Base-by-base conservation (phyloP, 2,888 invertebrate genomes). In the Hypercompe scribonia region DNA sequence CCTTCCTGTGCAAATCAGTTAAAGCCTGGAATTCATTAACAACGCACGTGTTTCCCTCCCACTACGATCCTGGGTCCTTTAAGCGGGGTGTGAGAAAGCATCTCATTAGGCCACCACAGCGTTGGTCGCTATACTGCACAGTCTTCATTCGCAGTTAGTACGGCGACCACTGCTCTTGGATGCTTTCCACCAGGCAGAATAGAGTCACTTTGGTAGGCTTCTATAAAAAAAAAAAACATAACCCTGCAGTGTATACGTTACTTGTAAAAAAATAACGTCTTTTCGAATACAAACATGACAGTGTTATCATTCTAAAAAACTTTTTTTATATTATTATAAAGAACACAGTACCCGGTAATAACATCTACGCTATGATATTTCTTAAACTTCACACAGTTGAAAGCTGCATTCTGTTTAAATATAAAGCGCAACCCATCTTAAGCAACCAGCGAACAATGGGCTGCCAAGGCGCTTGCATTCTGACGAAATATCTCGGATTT, bases 381-480 rank as follows among this genome's bases (percentile, higher is more conserved):
- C 31, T 31, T 31, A 24, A 2, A 18, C 31, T 66, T 66, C 24
- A 33, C 46, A 66, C 46, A 46, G 24, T 31, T 31, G 46, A 66
- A 66, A 31, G 46, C 46, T 66, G 66, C 46, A 46, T 39, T 46
- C 46, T 66, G 46, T 46, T 66, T 46, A 66, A 66, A 66, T 66
- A 33, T 66, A 66, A 24, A 46, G 11, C 31, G 21, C 31, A 1
- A 31, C 46, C 33, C 42, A 31, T 66, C 66, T 18, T 61, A 46
- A 31, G 31, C 46, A 66, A 33, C 46, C 46, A 46, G 33, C 46
- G 24, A 33, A 66, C 66, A 66, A 66, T 46, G 66, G 66, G 21
- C 66, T 31, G 42, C 46, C 46, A 66, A 66, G 42, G 33, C 46
- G 46, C 46, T 66, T 66, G 33, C 42, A 66, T 66, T 66, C 33